These are phyloP conservation scores for Psilanteris sp. DNA, from an alignment of 1,140 invertebrate species.

Conservation along the genomic window DNA sequence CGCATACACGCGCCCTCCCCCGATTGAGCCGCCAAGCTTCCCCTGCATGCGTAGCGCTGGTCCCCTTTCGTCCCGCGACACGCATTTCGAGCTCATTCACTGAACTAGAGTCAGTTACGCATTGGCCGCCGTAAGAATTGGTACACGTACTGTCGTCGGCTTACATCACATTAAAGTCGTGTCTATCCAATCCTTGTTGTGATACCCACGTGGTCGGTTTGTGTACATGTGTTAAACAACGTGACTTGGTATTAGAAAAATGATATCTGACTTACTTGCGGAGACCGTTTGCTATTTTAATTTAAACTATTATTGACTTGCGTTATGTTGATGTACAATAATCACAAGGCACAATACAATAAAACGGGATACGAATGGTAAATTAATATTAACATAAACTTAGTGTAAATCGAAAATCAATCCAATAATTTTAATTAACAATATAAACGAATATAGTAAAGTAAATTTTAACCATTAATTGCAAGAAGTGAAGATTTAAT, in stretches of 20 bases:
- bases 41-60: slow-evolving; percentile 77
- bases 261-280: too few relatives aligned
- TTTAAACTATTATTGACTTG: neutral
- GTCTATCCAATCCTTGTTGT: slow-evolving; percentile 11
- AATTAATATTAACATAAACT: neutral
- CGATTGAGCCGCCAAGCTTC: slow-evolving; percentile 70
- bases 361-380: slow-evolving; percentile 28
- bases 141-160: slow-evolving; percentile 21
- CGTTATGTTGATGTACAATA: slow-evolving; percentile 21
- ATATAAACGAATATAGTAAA: too few relatives aligned
- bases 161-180: neutral
- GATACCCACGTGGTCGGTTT: slow-evolving; percentile 20
- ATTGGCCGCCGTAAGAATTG: slow-evolving; percentile 75
- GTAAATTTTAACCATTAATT: too few relatives aligned
- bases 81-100: slow-evolving; percentile 76
- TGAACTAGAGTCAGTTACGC: slow-evolving; percentile 78
- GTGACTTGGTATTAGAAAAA: too few relatives aligned
- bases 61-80: slow-evolving; percentile 76
- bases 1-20: slow-evolving; percentile 63
- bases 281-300: neutral
- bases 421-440: too few relatives aligned
- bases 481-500: too few relatives aligned
- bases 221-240: neutral
- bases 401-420: too few relatives aligned
- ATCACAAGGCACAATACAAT: slow-evolving; percentile 2